These are phyloP conservation scores for Ditula angustiorana DNA, from an alignment of 2,888 invertebrate genomes.

Conservation along the genomic window DNA sequence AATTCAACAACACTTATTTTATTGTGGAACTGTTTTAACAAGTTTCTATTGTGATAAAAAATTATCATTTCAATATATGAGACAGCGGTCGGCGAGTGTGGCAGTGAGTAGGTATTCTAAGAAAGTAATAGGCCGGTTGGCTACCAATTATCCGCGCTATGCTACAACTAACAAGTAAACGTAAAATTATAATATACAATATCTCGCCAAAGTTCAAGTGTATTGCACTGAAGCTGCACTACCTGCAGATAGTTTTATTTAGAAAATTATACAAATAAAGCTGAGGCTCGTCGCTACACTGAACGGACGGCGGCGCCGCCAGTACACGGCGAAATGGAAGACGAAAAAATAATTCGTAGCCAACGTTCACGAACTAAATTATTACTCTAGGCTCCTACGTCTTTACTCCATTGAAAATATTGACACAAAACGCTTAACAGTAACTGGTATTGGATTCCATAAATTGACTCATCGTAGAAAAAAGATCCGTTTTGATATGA, in stretches of 20 bases:
- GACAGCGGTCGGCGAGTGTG: constrained; percentile 83
- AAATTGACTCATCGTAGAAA: constrained; percentile 32
- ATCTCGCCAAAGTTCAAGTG: constrained; percentile 68
- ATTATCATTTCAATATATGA: constrained; percentile 59
- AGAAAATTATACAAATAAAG: constrained; percentile 59
- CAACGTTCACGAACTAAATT: constrained; percentile 71
- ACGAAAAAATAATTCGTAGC: constrained; percentile 84
- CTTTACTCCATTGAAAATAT: constrained; percentile 55
- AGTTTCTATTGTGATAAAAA: constrained; percentile 81
- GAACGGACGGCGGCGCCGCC: constrained; percentile 47
- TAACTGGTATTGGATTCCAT: constrained; percentile 1
- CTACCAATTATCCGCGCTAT: constrained; percentile 80
- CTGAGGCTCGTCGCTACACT: constrained; percentile 45
- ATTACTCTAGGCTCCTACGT: constrained; percentile 67
- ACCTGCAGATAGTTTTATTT: constrained; percentile 64
- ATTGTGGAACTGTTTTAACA: constrained; percentile 82
- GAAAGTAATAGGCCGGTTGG: constrained; percentile 80
- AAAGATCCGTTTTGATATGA: constrained; percentile 38
- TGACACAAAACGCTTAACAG: constrained; percentile 39
- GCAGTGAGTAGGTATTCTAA: constrained; percentile 71
- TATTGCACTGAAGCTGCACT: constrained; percentile 80
- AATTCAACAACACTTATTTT: constrained; percentile 85
- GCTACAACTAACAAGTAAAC: constrained; percentile 59
- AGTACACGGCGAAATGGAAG: constrained; percentile 75
- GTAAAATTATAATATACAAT: constrained; percentile 67